Base-by-base conservation (phyloP, 35 echinoderm and acorn worm species). In the Patiria miniata region DNA sequence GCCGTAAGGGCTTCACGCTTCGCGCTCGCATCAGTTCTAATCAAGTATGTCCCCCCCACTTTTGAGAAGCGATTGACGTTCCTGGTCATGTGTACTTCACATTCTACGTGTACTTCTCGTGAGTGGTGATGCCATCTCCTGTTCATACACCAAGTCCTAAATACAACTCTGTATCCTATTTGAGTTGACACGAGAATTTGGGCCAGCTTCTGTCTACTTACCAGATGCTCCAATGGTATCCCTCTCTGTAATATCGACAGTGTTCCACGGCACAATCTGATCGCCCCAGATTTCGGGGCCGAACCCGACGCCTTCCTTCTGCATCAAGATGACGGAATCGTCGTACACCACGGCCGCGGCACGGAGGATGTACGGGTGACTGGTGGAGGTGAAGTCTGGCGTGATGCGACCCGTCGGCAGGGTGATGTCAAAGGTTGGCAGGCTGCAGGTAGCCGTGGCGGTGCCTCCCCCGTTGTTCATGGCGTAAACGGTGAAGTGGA, bases 401-500 rank as follows among this genome's bases (percentile, higher is more conserved):
- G 21, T 42, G 30, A 90, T 44, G 32, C 88, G 33, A 22, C 88
- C 88, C 34, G 60, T 61, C 28, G 88, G 88, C 9, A 90, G 59
- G 15, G 88, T 90, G 38, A 83, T 7, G 80, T 90, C 88, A 83
- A 83, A 90, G 28, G 88, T 90, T 2, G 56, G 79, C 1, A 90
- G n/a, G 53, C 15, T 37, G 50, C 88, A 90, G 5, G 88, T 83
- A 26, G 61, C 80, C 10, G 55, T 90, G 38, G 88, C 30, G 26
- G 37, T 73, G 30, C 60, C 79, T 29, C 80, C 61, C 34, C 37
- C 88, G 33, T 50, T 56, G 29, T 83, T 90, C 38, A 26, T 65
- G n/a, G 79, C 88, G 18, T 82, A 83, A 40, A 90, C 88, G 8
- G 88, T 90, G 51, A 90, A 90, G 29, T 76, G 68, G 18, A 90